These are phyloP conservation scores for Ladona fulva DNA, from an alignment of 1,140 invertebrate species.

Conservation along the genomic window DNA sequence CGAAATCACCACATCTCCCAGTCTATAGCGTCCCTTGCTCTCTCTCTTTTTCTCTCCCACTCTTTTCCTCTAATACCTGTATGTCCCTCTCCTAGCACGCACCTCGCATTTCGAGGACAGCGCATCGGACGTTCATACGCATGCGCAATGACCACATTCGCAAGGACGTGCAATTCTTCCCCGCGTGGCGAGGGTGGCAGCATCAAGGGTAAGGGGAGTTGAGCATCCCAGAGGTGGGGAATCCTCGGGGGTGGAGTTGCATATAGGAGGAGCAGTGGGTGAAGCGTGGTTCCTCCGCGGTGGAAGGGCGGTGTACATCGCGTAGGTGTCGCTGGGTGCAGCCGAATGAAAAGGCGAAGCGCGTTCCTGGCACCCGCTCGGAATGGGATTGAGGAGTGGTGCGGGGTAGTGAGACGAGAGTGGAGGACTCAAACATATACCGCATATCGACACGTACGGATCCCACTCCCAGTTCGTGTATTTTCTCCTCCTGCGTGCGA, in stretches of 20 bases:
- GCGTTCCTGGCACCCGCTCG: background rate
- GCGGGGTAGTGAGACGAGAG: background rate
- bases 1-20: too few relatives aligned
- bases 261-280: background rate
- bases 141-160: too few relatives aligned
- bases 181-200: too few relatives aligned
- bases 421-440: background rate
- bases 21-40: too few relatives aligned
- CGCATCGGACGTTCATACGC: too few relatives aligned
- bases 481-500: background rate
- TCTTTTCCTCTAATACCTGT: too few relatives aligned
- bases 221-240: too few relatives aligned
- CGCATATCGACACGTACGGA: constrained; percentile 2
- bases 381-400: background rate
- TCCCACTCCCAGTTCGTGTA: constrained; percentile 5
- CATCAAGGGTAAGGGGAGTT: too few relatives aligned
- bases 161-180: too few relatives aligned
- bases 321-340: background rate
- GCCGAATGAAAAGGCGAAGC: background rate
- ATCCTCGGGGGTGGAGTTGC: background rate
- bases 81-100: too few relatives aligned
- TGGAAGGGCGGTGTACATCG: background rate
- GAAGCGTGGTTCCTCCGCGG: background rate
- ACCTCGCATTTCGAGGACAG: too few relatives aligned
- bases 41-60: too few relatives aligned